A percentile compares a stretch with the other conserved stretches of the same genome.
Conservation (phyloP, 2,888 invertebrate genomes). For the Eledone cirrhosa region DNA sequence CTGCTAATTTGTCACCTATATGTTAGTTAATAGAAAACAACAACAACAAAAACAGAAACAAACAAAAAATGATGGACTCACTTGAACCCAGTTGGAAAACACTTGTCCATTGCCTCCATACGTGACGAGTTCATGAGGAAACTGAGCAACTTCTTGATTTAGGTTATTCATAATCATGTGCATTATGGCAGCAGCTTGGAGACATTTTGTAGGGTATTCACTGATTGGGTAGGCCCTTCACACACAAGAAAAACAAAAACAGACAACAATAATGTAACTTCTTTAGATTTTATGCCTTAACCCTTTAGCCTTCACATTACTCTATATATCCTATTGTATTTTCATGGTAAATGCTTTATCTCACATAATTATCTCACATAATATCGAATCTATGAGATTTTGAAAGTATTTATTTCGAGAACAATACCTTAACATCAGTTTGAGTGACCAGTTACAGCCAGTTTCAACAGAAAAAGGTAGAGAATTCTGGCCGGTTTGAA, state of each 20-base stretch:
- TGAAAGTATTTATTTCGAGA: too few relatives aligned
- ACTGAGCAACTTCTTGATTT: conserved; percentile 73
- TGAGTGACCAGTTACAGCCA: too few relatives aligned
- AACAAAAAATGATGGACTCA: conserved; percentile 41
- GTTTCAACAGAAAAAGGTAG: too few relatives aligned
- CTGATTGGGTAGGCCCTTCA: conserved; percentile 70
- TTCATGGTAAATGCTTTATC: too few relatives aligned
- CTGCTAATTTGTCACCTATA: too few relatives aligned
- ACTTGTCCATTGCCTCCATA: conserved; percentile 76
- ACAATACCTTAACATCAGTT: too few relatives aligned
- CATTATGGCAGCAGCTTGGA: conserved; percentile 71
- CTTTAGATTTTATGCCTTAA: not conserved
- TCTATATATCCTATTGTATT: too few relatives aligned
- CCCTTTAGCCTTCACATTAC: too few relatives aligned
- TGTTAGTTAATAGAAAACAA: not conserved
- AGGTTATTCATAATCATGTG: conserved; percentile 75
- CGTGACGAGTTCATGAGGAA: conserved; percentile 73
- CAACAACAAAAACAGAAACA: not conserved
- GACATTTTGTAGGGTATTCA: conserved; percentile 67
- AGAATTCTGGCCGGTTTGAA: too few relatives aligned
- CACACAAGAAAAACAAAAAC: not conserved
- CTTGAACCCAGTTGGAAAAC: conserved; percentile 75
- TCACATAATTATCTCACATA: too few relatives aligned
- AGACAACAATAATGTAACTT: not conserved
- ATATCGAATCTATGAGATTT: too few relatives aligned